Evolutionary conservation across 2,797 vertebrate genomes (phyloP).

Genomic region (Lagorchestes hirsutus): DNA sequence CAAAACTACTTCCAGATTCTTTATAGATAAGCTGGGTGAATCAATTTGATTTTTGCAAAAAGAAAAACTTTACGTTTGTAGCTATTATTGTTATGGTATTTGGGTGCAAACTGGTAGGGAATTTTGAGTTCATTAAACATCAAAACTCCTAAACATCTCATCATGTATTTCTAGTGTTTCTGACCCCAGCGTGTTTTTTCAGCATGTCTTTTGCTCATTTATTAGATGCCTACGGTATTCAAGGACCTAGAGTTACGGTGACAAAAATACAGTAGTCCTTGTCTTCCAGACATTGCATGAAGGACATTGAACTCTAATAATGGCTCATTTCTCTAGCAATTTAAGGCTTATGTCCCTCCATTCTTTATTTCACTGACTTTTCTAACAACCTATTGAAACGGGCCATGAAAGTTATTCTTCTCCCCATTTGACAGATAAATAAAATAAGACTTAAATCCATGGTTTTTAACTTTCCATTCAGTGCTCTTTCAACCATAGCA

Average conservation of each 20-base stretch:
- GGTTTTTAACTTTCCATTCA: not conserved
- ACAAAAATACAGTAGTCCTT: not conserved
- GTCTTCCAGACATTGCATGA: not conserved
- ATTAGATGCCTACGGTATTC: not conserved
- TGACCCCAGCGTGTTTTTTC: not conserved
- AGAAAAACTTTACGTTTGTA: constrained; percentile 32
- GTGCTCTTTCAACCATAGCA: not conserved
- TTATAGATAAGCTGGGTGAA: constrained; percentile 9
- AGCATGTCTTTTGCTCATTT: not conserved
- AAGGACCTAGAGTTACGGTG: not conserved
- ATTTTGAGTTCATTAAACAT: constrained; percentile 28
- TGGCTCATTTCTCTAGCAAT: not conserved
- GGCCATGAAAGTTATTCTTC: not conserved
- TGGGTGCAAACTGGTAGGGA: not conserved
- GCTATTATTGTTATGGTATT: not conserved
- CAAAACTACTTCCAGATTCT: constrained; percentile 11
- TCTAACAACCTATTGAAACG: not conserved
- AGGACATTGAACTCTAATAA: not conserved
- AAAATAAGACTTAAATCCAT: not conserved
- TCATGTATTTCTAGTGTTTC: not conserved
- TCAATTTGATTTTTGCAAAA: constrained; percentile 25
- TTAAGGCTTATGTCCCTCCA: not conserved
- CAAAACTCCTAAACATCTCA: not conserved
- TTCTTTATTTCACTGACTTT: not conserved
- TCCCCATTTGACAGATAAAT: not conserved